A percentile compares a stretch with the other conserved stretches of the same genome.
Conservation (phyloP, 1,140 invertebrate species). For the Camponotus pennsylvanicus region DNA sequence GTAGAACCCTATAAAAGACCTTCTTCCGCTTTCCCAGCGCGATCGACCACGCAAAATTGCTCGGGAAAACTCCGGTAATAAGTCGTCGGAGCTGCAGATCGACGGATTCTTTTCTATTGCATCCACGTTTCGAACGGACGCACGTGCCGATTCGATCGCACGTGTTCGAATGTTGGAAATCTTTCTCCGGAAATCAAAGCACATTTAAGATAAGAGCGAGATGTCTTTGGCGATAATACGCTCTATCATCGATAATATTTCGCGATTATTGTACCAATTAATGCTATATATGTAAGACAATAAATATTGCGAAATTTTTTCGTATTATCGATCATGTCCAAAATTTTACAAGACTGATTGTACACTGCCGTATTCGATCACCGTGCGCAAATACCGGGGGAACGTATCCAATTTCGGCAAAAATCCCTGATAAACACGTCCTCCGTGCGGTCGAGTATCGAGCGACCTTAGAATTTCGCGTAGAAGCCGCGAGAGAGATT, state of each 20-base stretch:
- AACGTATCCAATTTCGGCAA: slow-evolving; percentile 29
- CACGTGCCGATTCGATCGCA: slow-evolving; percentile 1
- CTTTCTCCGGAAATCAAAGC: background rate
- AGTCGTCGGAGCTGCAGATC: slow-evolving; percentile 21
- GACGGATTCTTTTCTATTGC: slow-evolving; percentile 34
- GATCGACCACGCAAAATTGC: slow-evolving; percentile 57
- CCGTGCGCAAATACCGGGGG: slow-evolving; percentile 20
- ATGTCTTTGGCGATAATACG: background rate
- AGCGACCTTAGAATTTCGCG: slow-evolving; percentile 65
- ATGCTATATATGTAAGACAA: background rate
- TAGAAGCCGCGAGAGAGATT: slow-evolving; percentile 42
- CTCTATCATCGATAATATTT: background rate
- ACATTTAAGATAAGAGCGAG: background rate
- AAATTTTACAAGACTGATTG: slow-evolving; percentile 12
- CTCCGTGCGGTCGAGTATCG: slow-evolving; percentile 57
- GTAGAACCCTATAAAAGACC: slow-evolving; percentile 39
- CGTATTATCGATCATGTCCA: too few species aligned
- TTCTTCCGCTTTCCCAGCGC: slow-evolving; percentile 28
- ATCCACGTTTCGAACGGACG: background rate
- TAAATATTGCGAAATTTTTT: background rate
- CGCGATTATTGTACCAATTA: background rate
- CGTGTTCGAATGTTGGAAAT: slow-evolving; percentile 15
- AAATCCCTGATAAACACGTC: slow-evolving; percentile 65
- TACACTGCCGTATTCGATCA: background rate
- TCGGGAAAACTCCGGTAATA: slow-evolving; percentile 59